These are phyloP conservation scores for Varanus komodoensis DNA, from an alignment of 2,113 vertebrate genomes.

Conservation along the genomic window DNA sequence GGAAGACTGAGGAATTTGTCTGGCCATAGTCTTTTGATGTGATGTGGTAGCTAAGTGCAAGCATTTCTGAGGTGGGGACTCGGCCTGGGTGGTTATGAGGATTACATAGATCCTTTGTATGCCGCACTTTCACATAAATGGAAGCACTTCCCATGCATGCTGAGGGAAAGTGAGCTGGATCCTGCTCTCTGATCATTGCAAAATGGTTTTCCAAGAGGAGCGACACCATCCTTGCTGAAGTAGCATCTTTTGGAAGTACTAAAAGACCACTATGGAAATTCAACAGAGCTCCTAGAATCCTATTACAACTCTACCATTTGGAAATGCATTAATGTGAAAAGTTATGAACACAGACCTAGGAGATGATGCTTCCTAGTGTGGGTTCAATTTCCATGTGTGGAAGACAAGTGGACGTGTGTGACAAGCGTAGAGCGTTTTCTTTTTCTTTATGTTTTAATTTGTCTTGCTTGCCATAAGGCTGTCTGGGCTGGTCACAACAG, in stretches of 20 bases:
- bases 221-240: neutral
- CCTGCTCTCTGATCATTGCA: neutral
- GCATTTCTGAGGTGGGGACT: neutral
- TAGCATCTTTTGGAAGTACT: neutral
- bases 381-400: neutral
- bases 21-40: neutral
- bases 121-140: neutral
- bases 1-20: neutral
- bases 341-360: neutral
- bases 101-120: neutral
- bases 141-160: neutral
- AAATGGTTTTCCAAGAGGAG: neutral
- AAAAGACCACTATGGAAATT: no score
- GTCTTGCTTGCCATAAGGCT: no score
- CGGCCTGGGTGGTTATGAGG: neutral
- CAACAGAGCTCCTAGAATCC: neutral
- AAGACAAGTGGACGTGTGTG: neutral
- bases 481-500: no score
- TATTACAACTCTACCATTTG: neutral
- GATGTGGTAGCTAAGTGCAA: neutral
- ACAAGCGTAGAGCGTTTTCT: neutral
- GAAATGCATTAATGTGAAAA: neutral
- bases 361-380: neutral
- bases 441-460: no score
- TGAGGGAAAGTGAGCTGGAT: neutral